Conservation (phyloP, 2,113 vertebrate species). For the Orcinus orca region DNA sequence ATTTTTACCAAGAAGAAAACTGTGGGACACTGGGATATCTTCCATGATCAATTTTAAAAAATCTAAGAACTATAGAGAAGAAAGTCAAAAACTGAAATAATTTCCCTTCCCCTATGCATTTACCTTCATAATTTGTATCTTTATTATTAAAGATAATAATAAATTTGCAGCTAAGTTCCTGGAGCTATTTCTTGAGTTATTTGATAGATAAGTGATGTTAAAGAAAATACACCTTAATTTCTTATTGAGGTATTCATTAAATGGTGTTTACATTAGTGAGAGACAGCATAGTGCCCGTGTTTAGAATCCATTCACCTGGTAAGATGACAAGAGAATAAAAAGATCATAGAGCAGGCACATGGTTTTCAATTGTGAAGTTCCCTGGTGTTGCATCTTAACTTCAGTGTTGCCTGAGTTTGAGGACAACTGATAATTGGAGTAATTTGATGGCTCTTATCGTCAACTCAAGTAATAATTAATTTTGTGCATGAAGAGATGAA, state of each 20-base stretch:
- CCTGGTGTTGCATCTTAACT: not conserved
- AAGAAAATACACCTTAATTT: not conserved
- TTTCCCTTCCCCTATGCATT: not conserved
- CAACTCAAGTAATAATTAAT: not conserved
- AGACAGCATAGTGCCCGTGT: not conserved
- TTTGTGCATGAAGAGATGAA: not conserved
- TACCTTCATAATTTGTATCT: not conserved
- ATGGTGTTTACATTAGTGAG: not conserved
- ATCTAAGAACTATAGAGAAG: not conserved
- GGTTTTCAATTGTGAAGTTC: not conserved
- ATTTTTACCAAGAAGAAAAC: not conserved
- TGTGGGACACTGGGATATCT: too few species aligned
- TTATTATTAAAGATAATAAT: not conserved
- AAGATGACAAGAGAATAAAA: not conserved
- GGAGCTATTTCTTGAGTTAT: not conserved
- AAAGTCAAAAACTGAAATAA: not conserved
- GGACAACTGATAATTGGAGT: not conserved
- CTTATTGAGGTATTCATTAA: not conserved
- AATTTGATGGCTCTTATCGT: slow-evolving; percentile 13
- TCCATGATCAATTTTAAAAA: not conserved
- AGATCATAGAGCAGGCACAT: not conserved
- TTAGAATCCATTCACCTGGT: not conserved
- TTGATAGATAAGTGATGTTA: not conserved
- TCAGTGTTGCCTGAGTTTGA: not conserved
- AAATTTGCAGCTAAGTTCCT: not conserved